Evolutionary conservation across 2,113 vertebrate species (phyloP), one percentile per base, ranked within the genome.

Genomic region (Seriola aureovittata): DNA sequence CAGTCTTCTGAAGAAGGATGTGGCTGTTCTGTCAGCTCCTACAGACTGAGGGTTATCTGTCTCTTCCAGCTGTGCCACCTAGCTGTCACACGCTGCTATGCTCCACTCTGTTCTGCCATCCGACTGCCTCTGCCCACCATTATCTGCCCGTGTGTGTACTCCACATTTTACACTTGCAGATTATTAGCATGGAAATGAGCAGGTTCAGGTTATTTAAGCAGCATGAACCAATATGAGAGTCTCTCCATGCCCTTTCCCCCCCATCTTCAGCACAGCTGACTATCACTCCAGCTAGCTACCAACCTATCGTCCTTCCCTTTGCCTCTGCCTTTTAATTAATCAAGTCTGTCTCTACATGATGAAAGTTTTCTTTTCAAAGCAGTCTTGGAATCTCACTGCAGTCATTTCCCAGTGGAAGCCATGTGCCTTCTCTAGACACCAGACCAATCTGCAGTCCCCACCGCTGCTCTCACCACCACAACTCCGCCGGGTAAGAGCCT

Each of bases 11-110:
- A 87, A 80, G 85, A 89, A 50, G 81, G 54, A 79, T 80, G 80
- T 58, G 81, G 70, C 67, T 79, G 87, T 90, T 89, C 87, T 90
- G 91, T 90, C 85, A 85, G 86, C 78, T 88, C 82, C 84, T 86
- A 50, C 86, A 88, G 85, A 81, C 85, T 57, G 84, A 87, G 90
- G 91, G 91, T 93, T 94, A 94, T 94, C 92, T 87, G 85, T 84
- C 86, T 91, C 78, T 71, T 72, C 90, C 91, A 93, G 91, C 91
- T 91, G 91, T 93, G 92, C 82, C 87, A 71, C 91, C 81, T 89
- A 89, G 90, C 89, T 93, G 92, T 93, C 91, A 90, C 89, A 89
- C 77, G 67, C 84, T 44, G 74, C 85, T 64, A 25, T 85, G 82
- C 85, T 85, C 77, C 66, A 57, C 82, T 91, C 81, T 69, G 81